Base-by-base conservation (phyloP, 2,113 vertebrate genomes). In the Dipodomys stephensi region DNA sequence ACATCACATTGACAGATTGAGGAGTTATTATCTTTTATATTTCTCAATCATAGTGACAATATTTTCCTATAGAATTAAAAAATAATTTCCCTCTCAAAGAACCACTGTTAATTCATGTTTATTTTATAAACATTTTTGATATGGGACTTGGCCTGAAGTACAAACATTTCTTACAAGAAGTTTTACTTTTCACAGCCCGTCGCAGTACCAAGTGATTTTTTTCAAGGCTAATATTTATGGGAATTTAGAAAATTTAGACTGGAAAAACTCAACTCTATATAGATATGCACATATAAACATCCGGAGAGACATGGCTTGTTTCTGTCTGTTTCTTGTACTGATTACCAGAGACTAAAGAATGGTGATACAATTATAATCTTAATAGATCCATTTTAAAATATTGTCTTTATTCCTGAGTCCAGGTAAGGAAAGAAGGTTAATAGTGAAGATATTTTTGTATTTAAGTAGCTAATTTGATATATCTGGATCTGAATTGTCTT, bases 211-310 rank as follows among this genome's bases (percentile, higher is more conserved):
- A 81, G 15, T 79, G 39, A 83, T 82, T 86, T 93, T 93, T 39
- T 87, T 82, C 39, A 77, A 88, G 74, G 1, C 18, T 81, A 4
- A 57, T 13, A 83, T 28, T 92, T 81, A 9, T 69, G 46, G 68
- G 27, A 87, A 91, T 83, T 87, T 78, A 11, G 62, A 93, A 96
- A 92, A 80, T 57, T 80, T 80, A 74, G 44, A 84, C 46, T 69
- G 30, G 77, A 74, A 85, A 94, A 88, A 46, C 53, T 67, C 86
- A 82, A 83, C 27, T 3, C 18, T 80, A 4, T 35, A 7, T 35
- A 74, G 25, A 83, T 19, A 76, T 30, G 25, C 0, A 73, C 44
- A 80, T 13, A 49, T 46, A 64, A 39, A 35, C 32, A 87, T 6
- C 0, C 7, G 19, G 1, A 28, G 23, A 25, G 27, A 39, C 69